These are phyloP conservation scores for Poliocrania exsul DNA, from an alignment of 2,797 vertebrate genomes.

Conservation along the genomic window DNA sequence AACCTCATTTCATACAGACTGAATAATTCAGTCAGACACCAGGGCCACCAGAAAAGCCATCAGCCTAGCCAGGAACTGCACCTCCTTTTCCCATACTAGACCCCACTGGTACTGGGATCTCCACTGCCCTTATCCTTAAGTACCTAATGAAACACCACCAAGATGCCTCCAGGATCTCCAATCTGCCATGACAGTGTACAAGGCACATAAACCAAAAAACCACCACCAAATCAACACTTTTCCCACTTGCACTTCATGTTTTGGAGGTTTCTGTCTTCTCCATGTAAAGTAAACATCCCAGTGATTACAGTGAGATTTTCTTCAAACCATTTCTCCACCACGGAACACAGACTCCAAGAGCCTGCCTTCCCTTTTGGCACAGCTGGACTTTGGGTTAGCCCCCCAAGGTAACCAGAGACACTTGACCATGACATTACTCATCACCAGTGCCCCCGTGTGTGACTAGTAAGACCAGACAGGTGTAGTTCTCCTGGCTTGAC, in stretches of 20 bases:
- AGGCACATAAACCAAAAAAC: not conserved
- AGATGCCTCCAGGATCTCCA: not conserved
- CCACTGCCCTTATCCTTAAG: not conserved
- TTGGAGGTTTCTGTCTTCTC: not conserved
- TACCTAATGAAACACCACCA: rapidly evolving
- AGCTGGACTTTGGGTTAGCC: not conserved
- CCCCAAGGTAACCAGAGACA: not conserved
- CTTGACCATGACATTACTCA: not conserved
- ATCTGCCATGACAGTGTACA: not conserved
- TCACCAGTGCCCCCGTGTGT: not conserved
- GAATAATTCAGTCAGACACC: not conserved
- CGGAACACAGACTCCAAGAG: not conserved
- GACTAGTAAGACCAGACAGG: not conserved
- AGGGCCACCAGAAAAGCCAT: not conserved
- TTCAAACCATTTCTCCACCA: not conserved
- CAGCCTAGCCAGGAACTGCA: not conserved
- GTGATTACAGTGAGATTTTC: not conserved
- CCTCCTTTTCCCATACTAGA: not conserved
- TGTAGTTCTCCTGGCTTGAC: not conserved
- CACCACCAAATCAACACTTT: not conserved
- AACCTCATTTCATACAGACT: not conserved
- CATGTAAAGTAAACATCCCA: not conserved
- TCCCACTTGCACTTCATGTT: not conserved
- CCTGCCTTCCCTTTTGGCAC: not conserved
- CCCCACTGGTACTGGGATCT: not conserved